Conservation (phyloP, 2,113 vertebrate genomes). For the Pachycephala philippinensis region DNA sequence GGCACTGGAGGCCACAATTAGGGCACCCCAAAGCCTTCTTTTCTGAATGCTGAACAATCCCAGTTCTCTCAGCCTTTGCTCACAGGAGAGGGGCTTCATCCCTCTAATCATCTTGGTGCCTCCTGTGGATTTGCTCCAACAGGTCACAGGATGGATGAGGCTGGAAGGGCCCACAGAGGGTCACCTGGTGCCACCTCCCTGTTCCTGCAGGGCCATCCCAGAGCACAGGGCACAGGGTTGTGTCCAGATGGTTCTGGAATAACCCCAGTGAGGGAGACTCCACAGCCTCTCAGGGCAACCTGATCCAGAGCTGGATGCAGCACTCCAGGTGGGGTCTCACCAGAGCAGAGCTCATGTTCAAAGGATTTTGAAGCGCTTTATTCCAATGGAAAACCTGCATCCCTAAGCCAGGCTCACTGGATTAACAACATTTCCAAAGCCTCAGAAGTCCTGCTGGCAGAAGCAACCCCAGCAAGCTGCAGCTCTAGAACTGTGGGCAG, state of each 20-base stretch:
- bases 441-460: background rate
- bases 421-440: background rate
- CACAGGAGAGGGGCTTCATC: background rate
- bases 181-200: background rate
- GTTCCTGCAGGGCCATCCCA: background rate
- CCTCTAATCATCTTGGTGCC: fast-evolving
- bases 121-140: background rate
- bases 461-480: background rate
- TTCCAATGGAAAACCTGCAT: background rate
- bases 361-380: background rate
- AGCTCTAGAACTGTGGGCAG: background rate
- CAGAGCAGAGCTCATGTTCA: background rate
- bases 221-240: background rate
- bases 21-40: background rate
- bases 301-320: background rate
- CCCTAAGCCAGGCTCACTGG: background rate
- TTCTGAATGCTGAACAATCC: too few relatives aligned
- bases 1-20: background rate
- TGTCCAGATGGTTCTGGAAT: background rate
- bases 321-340: background rate
- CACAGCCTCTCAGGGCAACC: background rate
- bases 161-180: background rate
- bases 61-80: background rate
- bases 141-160: background rate
- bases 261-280: background rate